Evolutionary conservation across 1,140 invertebrate genomes (phyloP), one percentile per base, ranked within the genome.

Genomic region (Temnothorax curvispinosus): DNA sequence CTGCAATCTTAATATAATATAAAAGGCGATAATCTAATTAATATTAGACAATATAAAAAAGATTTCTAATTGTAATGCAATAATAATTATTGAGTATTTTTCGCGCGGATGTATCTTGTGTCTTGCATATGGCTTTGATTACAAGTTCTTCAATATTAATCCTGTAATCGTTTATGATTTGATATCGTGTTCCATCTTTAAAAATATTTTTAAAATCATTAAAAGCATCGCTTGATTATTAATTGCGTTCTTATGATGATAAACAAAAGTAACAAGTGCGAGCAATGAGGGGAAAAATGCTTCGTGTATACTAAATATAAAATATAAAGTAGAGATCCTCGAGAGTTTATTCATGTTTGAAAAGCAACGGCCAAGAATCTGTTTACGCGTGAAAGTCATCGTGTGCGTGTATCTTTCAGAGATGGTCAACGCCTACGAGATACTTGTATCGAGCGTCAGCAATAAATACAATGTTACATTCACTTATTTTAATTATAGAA

Each of bases 321-420:
- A 56, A 56, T 56, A 41, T 15, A 3, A 11, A 71, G 4, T 50
- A 6, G 6, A 47, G 27, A 50, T 56, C 56, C n/a, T 56, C 35
- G 4, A 21, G 50, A 56, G 50, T 72, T 56, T 75, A 75, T 75
- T 56, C 3, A 52, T 56, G 52, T 75, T 56, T 38, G 11, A 41
- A 38, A 75, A 56, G 15, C 27, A 13, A 3, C 21, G 11, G 18
- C 35, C 52, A 56, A 69, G 35, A 75, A 56, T 56, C 11, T 64
- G 6, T 47, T 56, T 35, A 54, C 15, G 0, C 8, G 9, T 47
- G 67, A 71, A 69, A 47, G 38, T 69, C 9, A 21, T 74, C 27
- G 50, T 74, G 32, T 35, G n/a, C 1, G 7, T 52, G 21, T 4
- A 56, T 56, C 15, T 54, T 58, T 38, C 6, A 21, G 35, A 21